phyloP scores from a whole-genome alignment of 2,797 vertebrate genomes.

The Naso thynnoides region DNA sequence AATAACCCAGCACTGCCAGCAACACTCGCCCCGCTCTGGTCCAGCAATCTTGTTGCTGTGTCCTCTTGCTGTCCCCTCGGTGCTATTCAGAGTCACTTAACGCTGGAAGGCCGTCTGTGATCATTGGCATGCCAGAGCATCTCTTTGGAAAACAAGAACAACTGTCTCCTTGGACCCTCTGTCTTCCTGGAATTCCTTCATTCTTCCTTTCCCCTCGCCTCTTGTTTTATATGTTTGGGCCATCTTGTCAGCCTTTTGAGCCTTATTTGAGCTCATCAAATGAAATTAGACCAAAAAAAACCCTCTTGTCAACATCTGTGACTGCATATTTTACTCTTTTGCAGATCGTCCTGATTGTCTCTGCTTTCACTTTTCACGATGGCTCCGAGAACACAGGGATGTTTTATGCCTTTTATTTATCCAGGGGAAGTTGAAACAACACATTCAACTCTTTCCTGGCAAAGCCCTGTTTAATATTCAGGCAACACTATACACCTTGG shows the following conservation, averaged over 20 bases:
- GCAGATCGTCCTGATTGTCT: constrained; percentile 27
- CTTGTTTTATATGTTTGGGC: constrained; percentile 51
- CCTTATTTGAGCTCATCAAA: constrained; percentile 38
- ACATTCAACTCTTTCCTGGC: constrained; percentile 5
- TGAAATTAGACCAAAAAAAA: constrained; percentile 28
- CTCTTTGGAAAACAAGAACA: constrained; percentile 74
- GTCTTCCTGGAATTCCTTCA: constrained; percentile 57
- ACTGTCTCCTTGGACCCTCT: constrained; percentile 53
- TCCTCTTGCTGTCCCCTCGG: constrained; percentile 50
- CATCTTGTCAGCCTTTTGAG: constrained; percentile 46
- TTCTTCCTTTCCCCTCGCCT: constrained; percentile 42
- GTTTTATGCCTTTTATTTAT: constrained; percentile 25
- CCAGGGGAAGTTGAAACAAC: constrained; percentile 8
- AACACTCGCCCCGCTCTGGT: constrained; percentile 67
- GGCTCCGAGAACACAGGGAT: constrained; percentile 7
- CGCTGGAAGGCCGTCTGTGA: constrained; percentile 67
- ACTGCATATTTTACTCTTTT: not conserved
- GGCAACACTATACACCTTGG: constrained; percentile 1
- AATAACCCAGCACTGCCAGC: constrained; percentile 64
- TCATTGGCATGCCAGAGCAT: constrained; percentile 72
- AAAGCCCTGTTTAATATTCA: constrained; percentile 23
- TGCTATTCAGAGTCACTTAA: constrained; percentile 77
- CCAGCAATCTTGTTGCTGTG: constrained; percentile 66
- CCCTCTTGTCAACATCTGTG: not conserved
- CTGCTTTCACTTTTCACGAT: constrained; percentile 15